Evolutionary conservation across 1,140 invertebrate genomes (phyloP).

Genomic region (Ooceraea biroi): DNA sequence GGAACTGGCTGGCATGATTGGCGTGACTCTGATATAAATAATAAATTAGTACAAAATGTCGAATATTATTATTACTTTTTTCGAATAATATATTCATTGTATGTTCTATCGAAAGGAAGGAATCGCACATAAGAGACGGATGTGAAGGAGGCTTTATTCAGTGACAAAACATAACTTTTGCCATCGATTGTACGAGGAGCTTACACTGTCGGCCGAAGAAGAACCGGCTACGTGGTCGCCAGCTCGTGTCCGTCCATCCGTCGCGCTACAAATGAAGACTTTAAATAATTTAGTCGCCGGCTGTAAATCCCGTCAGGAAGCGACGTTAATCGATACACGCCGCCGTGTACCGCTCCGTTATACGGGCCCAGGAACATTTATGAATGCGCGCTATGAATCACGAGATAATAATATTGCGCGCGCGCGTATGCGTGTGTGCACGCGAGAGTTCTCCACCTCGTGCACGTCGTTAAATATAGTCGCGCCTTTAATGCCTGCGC

Average conservation of each 20-base stretch:
- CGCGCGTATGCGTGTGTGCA: constrained; percentile 30
- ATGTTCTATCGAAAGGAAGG: not conserved
- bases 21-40: not conserved
- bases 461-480: constrained; percentile 64
- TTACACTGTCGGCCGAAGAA: constrained; percentile 71
- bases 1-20: no score
- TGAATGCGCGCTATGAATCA: constrained; percentile 83
- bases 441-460: not conserved
- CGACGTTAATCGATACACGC: constrained; percentile 84
- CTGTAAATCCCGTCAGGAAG: constrained; percentile 80
- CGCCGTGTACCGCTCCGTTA: constrained; percentile 75
- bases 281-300: constrained; percentile 83
- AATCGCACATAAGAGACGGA: not conserved
- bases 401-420: constrained; percentile 81
- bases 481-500: constrained; percentile 48
- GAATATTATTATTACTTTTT: constrained; percentile 4
- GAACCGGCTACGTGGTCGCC: constrained; percentile 73
- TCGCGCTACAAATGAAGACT: constrained; percentile 82
- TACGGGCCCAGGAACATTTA: constrained; percentile 78
- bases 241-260: constrained; percentile 74
- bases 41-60: not conserved
- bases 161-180: constrained; percentile 56
- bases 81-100: not conserved
- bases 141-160: constrained; percentile 41
- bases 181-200: constrained; percentile 65